These are phyloP conservation scores for Drosophila robusta DNA, from an alignment of 2,888 invertebrate species.

Conservation along the genomic window DNA sequence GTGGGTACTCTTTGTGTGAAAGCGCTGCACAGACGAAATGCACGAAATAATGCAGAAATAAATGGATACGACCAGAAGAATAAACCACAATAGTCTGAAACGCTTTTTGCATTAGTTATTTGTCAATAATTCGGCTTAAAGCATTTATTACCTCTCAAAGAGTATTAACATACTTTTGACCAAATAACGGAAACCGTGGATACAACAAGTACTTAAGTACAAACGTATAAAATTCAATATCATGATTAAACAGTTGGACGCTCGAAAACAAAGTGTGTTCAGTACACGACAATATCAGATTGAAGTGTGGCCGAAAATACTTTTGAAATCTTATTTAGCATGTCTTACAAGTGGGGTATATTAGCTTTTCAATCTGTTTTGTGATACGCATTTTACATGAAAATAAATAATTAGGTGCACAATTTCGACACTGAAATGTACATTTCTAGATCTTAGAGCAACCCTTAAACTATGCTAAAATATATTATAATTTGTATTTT, in stretches of 20 bases:
- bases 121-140: neutral
- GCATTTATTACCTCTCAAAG: slow-evolving; percentile 68
- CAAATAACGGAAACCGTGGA: slow-evolving; percentile 82
- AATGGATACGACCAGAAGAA: slow-evolving; percentile 71
- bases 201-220: slow-evolving; percentile 80
- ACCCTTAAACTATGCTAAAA: neutral
- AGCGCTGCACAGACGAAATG: slow-evolving; percentile 81
- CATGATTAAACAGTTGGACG: slow-evolving; percentile 8
- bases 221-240: slow-evolving; percentile 54
- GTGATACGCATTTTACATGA: no score
- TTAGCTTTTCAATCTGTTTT: no score
- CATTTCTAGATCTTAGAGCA: no score
- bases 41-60: slow-evolving; percentile 77
- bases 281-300: neutral
- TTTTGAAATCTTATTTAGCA: neutral
- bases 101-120: neutral
- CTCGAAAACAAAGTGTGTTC: slow-evolving; percentile 3
- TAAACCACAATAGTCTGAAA: slow-evolving; percentile 77
- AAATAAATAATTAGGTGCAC: no score
- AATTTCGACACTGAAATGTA: no score
- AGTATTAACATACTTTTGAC: slow-evolving; percentile 62
- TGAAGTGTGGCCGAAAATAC: neutral
- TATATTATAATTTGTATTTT: no score
- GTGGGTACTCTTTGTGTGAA: slow-evolving; percentile 82
- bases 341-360: slow-evolving; percentile 1